Conservation (phyloP, 2,888 invertebrate species). For the Epistrophe grossulariae region DNA sequence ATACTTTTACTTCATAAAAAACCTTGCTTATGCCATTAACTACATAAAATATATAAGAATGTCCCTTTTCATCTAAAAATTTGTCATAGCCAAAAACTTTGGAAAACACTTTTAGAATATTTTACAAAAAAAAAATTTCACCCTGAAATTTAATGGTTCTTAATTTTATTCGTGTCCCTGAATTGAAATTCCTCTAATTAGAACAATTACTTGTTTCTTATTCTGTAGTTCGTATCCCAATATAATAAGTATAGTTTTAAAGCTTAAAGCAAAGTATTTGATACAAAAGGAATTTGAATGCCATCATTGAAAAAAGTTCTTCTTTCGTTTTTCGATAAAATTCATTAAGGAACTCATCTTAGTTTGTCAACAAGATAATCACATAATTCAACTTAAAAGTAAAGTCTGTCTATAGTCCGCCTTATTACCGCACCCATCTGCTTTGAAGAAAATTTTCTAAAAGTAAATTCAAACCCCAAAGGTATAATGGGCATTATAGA, state of each 20-base stretch:
- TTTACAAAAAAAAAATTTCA: not conserved
- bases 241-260: too few species aligned
- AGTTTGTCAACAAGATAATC: constrained; percentile 45
- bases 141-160: not conserved
- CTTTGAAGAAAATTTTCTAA: not conserved
- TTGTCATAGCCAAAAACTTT: constrained; percentile 6
- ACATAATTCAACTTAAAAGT: constrained; percentile 41
- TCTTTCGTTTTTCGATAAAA: not conserved
- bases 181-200: constrained; percentile 21
- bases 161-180: constrained; percentile 10
- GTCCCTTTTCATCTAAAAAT: not conserved
- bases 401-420: not conserved
- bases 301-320: not conserved
- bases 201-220: not conserved
- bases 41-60: not conserved
- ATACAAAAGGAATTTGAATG: constrained; percentile 11
- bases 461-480: not conserved
- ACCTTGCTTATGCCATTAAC: too few species aligned
- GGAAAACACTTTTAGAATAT: constrained; percentile 2
- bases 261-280: too few species aligned
- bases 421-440: not conserved
- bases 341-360: constrained; percentile 26
- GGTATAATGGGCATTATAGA: not conserved
- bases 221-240: not conserved
- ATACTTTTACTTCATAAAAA: not conserved